Evolutionary conservation across 2,113 vertebrate genomes (phyloP).

Genomic region (Neofelis nebulosa): DNA sequence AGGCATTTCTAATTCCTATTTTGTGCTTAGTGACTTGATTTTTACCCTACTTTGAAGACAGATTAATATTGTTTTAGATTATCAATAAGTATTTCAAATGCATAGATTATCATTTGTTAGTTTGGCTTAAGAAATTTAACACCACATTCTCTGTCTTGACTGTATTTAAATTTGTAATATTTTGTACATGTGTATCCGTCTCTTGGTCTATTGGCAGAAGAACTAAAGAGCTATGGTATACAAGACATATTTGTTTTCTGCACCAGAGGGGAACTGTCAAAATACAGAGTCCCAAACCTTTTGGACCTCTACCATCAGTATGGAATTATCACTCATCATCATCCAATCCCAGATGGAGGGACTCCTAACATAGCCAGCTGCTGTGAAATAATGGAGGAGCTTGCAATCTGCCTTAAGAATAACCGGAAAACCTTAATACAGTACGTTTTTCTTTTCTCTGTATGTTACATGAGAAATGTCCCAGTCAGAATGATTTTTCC

Average conservation of each 20-base stretch:
- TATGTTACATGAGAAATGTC: neutral
- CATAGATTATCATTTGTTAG: neutral
- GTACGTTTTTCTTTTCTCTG: constrained; percentile 83
- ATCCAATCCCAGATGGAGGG: constrained; percentile 89
- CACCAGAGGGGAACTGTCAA: constrained; percentile 91
- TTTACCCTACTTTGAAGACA: constrained; percentile 2
- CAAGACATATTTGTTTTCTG: constrained; percentile 94
- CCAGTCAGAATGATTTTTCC: neutral
- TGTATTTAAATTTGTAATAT: constrained; percentile 47
- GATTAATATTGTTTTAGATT: neutral
- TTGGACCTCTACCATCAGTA: constrained; percentile 87
- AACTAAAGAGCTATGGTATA: constrained; percentile 89
- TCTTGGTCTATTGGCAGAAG: constrained; percentile 84
- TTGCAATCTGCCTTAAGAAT: constrained; percentile 87
- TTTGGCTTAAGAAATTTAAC: constrained; percentile 26
- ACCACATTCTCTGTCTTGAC: neutral
- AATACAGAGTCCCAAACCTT: constrained; percentile 92
- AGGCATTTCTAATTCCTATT: constrained; percentile 11
- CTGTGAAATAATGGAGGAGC: constrained; percentile 89
- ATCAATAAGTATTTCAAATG: neutral
- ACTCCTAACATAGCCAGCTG: constrained; percentile 89
- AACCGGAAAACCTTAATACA: constrained; percentile 90
- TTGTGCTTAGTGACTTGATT: neutral
- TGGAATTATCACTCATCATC: constrained; percentile 89
- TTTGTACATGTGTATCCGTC: constrained; percentile 40